Evolutionary conservation across 2,797 vertebrate genomes (phyloP).

Genomic region (Fundulus diaphanus): DNA sequence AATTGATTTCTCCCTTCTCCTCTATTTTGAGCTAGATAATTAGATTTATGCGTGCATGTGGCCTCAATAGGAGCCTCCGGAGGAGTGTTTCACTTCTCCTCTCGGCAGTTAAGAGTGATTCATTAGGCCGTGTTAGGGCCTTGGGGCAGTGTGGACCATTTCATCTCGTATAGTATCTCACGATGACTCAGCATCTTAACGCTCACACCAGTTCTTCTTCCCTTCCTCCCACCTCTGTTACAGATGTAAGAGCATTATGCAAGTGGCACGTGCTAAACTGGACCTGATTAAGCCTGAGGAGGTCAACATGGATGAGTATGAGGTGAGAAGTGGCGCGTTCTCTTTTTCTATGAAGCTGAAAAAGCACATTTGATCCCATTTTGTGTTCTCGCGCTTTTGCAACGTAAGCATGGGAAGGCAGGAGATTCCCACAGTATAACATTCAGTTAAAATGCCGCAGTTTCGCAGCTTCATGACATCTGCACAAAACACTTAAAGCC

Average conservation of each 20-base stretch:
- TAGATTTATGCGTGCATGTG: conserved; percentile 76
- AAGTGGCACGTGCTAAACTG: conserved; percentile 95
- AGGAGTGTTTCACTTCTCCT: conserved; percentile 78
- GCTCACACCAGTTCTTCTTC: conserved; percentile 45
- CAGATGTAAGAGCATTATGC: conserved; percentile 98
- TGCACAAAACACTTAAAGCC: too few relatives aligned
- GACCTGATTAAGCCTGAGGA: conserved; percentile 97
- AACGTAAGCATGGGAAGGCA: neutral
- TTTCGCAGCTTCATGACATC: neutral
- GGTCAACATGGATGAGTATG: conserved; percentile 96
- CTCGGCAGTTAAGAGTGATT: conserved; percentile 80
- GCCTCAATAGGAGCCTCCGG: conserved; percentile 77
- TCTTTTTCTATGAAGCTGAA: neutral
- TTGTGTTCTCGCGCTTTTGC: neutral
- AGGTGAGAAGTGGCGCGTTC: conserved; percentile 79
- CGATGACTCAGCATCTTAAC: conserved; percentile 65
- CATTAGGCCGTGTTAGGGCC: conserved; percentile 71
- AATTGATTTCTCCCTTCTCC: conserved; percentile 77
- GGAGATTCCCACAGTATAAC: too few relatives aligned
- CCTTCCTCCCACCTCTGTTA: conserved; percentile 20
- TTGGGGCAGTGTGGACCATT: conserved; percentile 59
- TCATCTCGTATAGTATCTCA: conserved; percentile 66
- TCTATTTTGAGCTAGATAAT: conserved; percentile 82
- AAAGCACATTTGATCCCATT: neutral
- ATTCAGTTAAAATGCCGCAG: too few relatives aligned